Evolutionary conservation across 2,797 vertebrate genomes (phyloP).

Genomic region (Lithobates sylvaticus): DNA sequence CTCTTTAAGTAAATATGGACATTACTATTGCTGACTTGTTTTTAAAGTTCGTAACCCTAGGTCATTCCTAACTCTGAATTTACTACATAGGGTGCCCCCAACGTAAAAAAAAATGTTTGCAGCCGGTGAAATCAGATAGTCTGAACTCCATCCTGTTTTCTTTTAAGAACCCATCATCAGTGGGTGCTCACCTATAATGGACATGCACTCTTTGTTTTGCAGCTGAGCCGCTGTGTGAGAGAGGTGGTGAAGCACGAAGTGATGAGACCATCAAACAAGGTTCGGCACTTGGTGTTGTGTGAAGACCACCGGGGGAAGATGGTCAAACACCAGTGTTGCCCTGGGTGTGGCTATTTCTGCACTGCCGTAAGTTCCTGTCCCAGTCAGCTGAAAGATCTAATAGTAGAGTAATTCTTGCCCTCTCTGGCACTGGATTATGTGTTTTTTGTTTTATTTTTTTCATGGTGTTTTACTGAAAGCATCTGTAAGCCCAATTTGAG

Average conservation of each 20-base stretch:
- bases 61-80: not conserved
- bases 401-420: too few relatives aligned
- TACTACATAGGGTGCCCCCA: not conserved
- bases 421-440: too few relatives aligned
- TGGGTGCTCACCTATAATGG: too few relatives aligned
- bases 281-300: constrained; percentile 94
- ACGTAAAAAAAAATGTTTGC: not conserved
- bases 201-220: constrained; percentile 65
- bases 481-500: too few relatives aligned
- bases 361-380: constrained; percentile 86
- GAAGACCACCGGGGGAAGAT: constrained; percentile 97
- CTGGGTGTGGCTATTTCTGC: constrained; percentile 98
- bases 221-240: constrained; percentile 91
- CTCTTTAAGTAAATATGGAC: too few relatives aligned
- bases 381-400: too few relatives aligned
- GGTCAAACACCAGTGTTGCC: constrained; percentile 99
- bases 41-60: not conserved
- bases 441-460: too few relatives aligned
- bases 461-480: too few relatives aligned
- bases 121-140: not conserved
- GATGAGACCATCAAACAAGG: constrained; percentile 97
- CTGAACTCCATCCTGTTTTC: not conserved
- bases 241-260: constrained; percentile 94
- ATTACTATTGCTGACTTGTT: too few relatives aligned
- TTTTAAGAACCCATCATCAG: too few relatives aligned